phyloP scores from a whole-genome alignment of 1,140 invertebrate species.

The Drosophila baimaii region DNA sequence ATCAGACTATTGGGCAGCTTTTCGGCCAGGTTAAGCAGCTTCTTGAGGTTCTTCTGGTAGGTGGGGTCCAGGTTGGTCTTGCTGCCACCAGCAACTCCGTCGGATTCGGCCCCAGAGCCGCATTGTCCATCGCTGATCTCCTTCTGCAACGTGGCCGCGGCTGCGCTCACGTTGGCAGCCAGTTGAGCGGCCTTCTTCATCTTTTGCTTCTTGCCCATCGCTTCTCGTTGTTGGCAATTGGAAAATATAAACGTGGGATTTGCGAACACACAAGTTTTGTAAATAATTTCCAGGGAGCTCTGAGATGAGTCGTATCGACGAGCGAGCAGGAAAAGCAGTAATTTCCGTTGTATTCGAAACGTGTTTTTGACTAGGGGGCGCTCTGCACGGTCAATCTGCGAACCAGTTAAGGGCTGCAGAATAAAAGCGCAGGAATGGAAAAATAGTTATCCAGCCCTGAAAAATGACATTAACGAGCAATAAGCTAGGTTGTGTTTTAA shows the following conservation, averaged over 20 bases:
- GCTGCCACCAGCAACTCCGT: not conserved
- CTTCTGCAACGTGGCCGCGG: not conserved
- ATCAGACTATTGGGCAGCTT: slow-evolving; percentile 12
- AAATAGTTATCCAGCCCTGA: not conserved
- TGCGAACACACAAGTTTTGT: not conserved
- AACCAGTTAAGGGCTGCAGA: not conserved
- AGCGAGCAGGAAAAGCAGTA: not conserved
- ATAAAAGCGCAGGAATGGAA: not conserved
- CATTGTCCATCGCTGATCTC: not conserved
- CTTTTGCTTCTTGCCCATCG: slow-evolving; percentile 67
- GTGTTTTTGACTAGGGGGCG: not conserved
- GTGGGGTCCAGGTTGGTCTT: not conserved
- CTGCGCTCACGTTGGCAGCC: not conserved
- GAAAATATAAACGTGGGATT: slow-evolving; percentile 1
- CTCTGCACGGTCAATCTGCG: not conserved
- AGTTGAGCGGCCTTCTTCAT: slow-evolving; percentile 35
- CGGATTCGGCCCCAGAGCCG: no score
- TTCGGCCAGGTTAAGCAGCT: slow-evolving; percentile 32
- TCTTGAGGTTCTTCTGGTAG: slow-evolving; percentile 14
- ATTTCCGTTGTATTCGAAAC: not conserved
- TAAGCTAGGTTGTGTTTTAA: no score
- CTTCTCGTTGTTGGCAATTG: not conserved
- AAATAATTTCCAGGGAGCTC: slow-evolving; percentile 6
- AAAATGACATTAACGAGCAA: no score
- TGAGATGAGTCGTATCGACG: not conserved